A percentile compares a stretch with the other conserved stretches of the same genome.
Conservation (phyloP, 1,140 invertebrate species). For the Helicorthomorpha holstii region DNA sequence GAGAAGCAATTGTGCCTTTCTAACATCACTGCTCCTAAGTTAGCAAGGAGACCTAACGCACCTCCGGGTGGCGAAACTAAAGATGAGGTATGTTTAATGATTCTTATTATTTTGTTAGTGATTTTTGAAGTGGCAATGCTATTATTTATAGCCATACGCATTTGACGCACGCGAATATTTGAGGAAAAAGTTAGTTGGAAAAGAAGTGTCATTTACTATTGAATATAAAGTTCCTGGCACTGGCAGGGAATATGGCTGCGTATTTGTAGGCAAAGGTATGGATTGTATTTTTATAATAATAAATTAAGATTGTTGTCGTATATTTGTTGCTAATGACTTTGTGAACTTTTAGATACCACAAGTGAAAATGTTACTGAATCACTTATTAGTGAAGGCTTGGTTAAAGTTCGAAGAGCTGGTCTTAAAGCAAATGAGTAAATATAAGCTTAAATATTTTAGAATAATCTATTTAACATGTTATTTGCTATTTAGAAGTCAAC, state of each 20-base stretch:
- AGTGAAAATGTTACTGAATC: slow-evolving; percentile 75
- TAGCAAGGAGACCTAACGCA: slow-evolving; percentile 48
- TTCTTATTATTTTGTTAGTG: slow-evolving; percentile 7
- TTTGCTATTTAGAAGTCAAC: slow-evolving; percentile 5
- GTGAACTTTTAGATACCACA: slow-evolving; percentile 41
- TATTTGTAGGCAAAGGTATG: slow-evolving; percentile 65
- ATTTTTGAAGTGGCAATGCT: neutral
- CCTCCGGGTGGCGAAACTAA: slow-evolving; percentile 42
- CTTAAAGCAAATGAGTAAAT: slow-evolving; percentile 42
- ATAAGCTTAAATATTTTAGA: too few species aligned
- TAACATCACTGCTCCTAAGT: slow-evolving; percentile 76
- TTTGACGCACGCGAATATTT: slow-evolving; percentile 93
- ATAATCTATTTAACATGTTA: neutral
- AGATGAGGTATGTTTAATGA: slow-evolving; percentile 44
- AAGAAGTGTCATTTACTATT: slow-evolving; percentile 56
- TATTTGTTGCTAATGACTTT: too few species aligned
- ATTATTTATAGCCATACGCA: slow-evolving; percentile 49
- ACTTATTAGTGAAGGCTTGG: slow-evolving; percentile 71
- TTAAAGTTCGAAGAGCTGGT: slow-evolving; percentile 59
- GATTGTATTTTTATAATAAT: too few species aligned
- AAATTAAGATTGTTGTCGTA: too few species aligned
- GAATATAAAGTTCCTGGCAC: slow-evolving; percentile 28
- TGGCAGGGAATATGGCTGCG: slow-evolving; percentile 67
- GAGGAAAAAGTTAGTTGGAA: slow-evolving; percentile 76
- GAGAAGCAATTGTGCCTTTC: slow-evolving; percentile 80